Base-by-base conservation (phyloP, 2,797 vertebrate species). In the Scolopax bukidnonensis region DNA sequence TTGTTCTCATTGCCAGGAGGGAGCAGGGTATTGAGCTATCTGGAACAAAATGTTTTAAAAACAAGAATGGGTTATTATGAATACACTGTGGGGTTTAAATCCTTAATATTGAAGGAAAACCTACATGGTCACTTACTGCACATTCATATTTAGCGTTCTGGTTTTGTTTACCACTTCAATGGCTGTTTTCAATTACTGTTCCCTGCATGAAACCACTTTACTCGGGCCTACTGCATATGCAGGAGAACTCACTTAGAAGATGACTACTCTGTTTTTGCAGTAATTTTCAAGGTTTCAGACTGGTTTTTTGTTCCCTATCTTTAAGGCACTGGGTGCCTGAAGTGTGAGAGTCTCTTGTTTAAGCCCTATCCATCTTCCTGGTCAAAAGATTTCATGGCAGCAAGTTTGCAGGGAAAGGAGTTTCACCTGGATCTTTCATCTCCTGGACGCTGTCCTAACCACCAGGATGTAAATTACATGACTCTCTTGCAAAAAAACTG, bases 111-210 rank as follows among this genome's bases (percentile, higher is more conserved):
- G 95, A 86, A 89, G 68, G 64, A 78, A 93, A 94, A 88, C 61
- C 79, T 97, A 95, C 91, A 69, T 1, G 64, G 78, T 87, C 21
- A 83, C 61, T 96, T 80, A 87, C 12, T 90, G 88, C 68, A 80
- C 90, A 89, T 92, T 90, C 89, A 76, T 95, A 92, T 96, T 95
- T 90, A 87, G 86, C 2, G 1, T 75, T 93, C 95, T 96, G 87
- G 67, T 89, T 96, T 96, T 94, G 91, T 95, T 96, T 95, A 91
- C 91, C 80, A 85, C 93, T 95, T 96, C 92, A 96, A n/a, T 90
- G 86, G 65, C 88, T 96, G 88, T 95, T 96, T 96, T 94, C 92
- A 96, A 95, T 96, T 95, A 95, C 84, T 90, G 61, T 74, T 93
- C 91, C 71, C 78, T 89, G 86, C 68, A 69, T 87, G 94, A 95